Conservation (phyloP, 2,797 vertebrate species). For the Aythya fuligula region DNA sequence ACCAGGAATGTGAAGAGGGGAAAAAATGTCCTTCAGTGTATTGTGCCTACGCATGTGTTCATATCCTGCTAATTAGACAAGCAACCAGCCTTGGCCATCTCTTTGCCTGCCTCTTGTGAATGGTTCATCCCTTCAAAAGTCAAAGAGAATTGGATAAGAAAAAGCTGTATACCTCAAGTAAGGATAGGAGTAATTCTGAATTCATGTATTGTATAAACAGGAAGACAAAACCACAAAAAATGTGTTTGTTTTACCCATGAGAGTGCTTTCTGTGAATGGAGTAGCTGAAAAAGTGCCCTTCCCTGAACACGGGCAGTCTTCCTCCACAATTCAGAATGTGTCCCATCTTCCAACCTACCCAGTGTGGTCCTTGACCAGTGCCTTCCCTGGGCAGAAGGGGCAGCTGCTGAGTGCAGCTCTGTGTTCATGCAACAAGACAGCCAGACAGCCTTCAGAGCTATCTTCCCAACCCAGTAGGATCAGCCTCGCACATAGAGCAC, state of each 20-base stretch:
- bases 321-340: background rate
- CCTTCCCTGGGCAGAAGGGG: background rate
- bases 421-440: background rate
- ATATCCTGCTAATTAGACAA: background rate
- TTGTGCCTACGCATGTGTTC: background rate
- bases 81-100: background rate
- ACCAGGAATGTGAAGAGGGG: background rate
- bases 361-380: background rate
- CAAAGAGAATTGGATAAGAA: background rate
- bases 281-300: background rate
- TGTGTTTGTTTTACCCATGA: background rate
- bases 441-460: background rate
- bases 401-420: background rate
- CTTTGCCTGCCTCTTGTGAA: background rate
- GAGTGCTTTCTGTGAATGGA: background rate
- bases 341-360: background rate
- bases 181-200: background rate
- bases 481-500: background rate
- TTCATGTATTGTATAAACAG: background rate
- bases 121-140: background rate
- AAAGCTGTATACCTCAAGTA: background rate
- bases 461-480: background rate
- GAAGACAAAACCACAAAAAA: background rate
- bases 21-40: background rate
- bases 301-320: background rate